phyloP scores from a whole-genome alignment of 2,888 invertebrate genomes.

The Agriotes lineatus region DNA sequence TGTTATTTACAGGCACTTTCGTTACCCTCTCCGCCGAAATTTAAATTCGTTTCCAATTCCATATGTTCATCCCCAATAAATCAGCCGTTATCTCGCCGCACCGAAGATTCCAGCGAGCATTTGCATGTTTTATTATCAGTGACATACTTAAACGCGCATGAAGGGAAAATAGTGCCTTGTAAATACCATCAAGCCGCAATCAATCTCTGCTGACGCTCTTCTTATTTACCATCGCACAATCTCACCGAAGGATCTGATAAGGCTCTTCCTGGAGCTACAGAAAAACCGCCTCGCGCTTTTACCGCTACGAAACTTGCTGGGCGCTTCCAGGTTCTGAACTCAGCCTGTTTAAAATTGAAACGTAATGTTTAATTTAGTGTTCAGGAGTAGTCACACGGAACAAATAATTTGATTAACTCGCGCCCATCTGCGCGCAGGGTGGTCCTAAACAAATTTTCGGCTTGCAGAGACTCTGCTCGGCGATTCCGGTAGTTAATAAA shows the following conservation, averaged over 20 bases:
- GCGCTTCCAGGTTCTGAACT: too few relatives aligned
- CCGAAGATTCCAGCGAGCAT: constrained; percentile 38
- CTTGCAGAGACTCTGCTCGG: neutral
- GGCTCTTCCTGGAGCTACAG: too few relatives aligned
- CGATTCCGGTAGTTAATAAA: constrained; percentile 14
- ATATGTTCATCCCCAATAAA: constrained; percentile 45
- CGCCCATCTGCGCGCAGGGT: neutral
- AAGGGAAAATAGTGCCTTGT: constrained; percentile 12
- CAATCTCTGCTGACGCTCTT: neutral
- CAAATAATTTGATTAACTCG: too few relatives aligned
- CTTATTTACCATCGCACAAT: neutral
- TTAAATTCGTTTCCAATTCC: constrained; percentile 45
- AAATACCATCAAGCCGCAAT: neutral
- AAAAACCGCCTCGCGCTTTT: too few relatives aligned
- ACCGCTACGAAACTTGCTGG: too few relatives aligned
- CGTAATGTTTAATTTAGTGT: too few relatives aligned
- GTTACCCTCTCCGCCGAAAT: constrained; percentile 39
- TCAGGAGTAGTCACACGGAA: too few relatives aligned
- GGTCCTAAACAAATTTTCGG: neutral
- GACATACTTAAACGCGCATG: constrained; percentile 37
- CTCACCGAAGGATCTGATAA: neutral
- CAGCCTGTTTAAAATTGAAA: too few relatives aligned
- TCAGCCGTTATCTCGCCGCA: constrained; percentile 40
- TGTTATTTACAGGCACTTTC: constrained; percentile 40
- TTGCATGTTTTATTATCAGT: constrained; percentile 40